These are phyloP conservation scores for Leptodactylus fuscus DNA, from an alignment of 2,113 vertebrate species.

Conservation along the genomic window DNA sequence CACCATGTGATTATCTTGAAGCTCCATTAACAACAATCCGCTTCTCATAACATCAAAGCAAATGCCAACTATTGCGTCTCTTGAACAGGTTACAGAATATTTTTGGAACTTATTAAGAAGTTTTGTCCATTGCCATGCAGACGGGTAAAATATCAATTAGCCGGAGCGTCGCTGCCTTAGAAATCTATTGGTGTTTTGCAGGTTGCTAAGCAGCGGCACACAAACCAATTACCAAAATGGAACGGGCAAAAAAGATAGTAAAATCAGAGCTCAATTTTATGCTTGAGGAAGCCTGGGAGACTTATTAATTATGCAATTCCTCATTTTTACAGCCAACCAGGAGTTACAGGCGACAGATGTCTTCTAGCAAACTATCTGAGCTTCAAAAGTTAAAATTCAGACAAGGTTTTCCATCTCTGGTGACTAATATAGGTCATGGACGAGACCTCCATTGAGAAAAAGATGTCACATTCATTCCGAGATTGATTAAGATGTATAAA, in stretches of 20 bases:
- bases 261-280: slow-evolving; percentile 21
- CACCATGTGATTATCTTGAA: too few relatives aligned
- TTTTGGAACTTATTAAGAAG: neutral
- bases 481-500: neutral
- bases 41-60: neutral
- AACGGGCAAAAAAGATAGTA: neutral
- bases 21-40: too few relatives aligned
- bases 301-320: slow-evolving; percentile 24
- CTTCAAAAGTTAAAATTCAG: neutral
- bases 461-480: neutral
- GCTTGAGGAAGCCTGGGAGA: slow-evolving; percentile 4
- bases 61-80: neutral
- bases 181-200: neutral
- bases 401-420: neutral
- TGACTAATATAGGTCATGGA: slow-evolving; percentile 9
- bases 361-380: neutral
- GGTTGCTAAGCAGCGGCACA: slow-evolving; percentile 29
- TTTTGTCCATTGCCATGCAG: neutral
- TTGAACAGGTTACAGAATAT: neutral
- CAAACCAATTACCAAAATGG: slow-evolving; percentile 18
- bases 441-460: neutral
- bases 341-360: slow-evolving; percentile 15
- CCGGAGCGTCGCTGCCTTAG: neutral
- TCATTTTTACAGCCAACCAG: slow-evolving; percentile 27
- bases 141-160: slow-evolving; percentile 13